A percentile compares a stretch with the other conserved stretches of the same genome.
These are phyloP conservation scores for Sphaeridia pumilis DNA, from an alignment of 2,888 invertebrate genomes.

Conservation along the genomic window DNA sequence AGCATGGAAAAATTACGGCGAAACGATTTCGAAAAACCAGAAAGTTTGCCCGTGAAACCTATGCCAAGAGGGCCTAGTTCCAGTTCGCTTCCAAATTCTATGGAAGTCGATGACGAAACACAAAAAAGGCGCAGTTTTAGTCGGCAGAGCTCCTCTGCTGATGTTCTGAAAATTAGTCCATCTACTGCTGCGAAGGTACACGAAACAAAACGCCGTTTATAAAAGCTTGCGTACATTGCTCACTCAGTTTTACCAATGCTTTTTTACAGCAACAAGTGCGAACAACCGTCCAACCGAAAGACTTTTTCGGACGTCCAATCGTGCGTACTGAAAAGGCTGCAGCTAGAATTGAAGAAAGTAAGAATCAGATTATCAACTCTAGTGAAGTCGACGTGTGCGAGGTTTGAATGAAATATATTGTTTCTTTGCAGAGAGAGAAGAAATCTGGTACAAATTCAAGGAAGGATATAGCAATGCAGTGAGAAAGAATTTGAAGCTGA, in stretches of 20 bases:
- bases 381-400: no score
- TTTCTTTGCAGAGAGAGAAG: constrained; percentile 39
- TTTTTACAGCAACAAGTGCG: neutral
- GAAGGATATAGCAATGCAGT: constrained; percentile 94
- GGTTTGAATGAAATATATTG: constrained; percentile 1
- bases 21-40: constrained; percentile 37
- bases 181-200: neutral
- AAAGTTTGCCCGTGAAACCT: neutral
- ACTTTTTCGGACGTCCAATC: constrained; percentile 34
- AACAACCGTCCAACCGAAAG: constrained; percentile 14
- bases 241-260: no score
- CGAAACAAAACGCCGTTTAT: no score
- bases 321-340: constrained; percentile 12
- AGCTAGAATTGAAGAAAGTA: constrained; percentile 21
- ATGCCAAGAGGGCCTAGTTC: no score
- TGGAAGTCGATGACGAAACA: no score
- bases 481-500: constrained; percentile 61
- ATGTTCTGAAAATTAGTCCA: neutral
- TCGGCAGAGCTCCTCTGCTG: neutral
- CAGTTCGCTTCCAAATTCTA: no score
- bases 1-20: constrained; percentile 64
- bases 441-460: constrained; percentile 82
- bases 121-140: no score
- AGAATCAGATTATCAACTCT: no score
- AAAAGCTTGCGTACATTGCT: no score